phyloP scores from a whole-genome alignment of 2,888 invertebrate species.

The Hirudinaria manillensis region DNA sequence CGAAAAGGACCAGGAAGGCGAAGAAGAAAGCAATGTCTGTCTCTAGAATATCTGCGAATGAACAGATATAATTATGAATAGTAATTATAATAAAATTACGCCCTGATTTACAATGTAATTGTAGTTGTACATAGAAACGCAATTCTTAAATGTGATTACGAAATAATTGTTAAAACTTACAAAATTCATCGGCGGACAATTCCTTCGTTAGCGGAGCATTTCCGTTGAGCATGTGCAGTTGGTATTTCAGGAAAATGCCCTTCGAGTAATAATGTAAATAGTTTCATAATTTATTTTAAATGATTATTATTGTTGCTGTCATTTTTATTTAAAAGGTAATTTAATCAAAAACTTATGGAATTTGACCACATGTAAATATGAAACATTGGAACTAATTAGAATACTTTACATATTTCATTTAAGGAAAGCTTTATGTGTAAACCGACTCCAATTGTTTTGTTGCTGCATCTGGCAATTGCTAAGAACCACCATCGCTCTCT shows the following conservation, averaged over 20 bases:
- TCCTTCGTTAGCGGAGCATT: conserved; percentile 75
- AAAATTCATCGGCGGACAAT: conserved; percentile 90
- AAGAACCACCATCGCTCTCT: conserved; percentile 92
- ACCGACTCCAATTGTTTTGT: conserved; percentile 6
- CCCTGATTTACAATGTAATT: not conserved
- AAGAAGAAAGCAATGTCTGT: conserved; percentile 70
- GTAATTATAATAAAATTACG: conserved; percentile 22
- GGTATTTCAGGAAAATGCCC: conserved; percentile 74
- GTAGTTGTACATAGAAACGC: not conserved
- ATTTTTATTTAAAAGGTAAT: not conserved
- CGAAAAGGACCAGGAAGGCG: conserved; percentile 65
- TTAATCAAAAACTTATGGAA: not conserved
- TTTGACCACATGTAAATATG: not conserved
- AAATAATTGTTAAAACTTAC: conserved; percentile 60
- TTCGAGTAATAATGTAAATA: conserved; percentile 49
- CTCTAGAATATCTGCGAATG: conserved; percentile 72
- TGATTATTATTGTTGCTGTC: not conserved
- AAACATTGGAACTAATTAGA: too few relatives aligned
- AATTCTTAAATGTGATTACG: too few relatives aligned
- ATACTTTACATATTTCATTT: too few relatives aligned
- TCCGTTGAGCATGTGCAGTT: conserved; percentile 81
- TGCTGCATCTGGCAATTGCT: conserved; percentile 70
- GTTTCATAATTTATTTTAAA: not conserved
- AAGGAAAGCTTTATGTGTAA: not conserved
- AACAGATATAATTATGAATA: conserved; percentile 28